Evolutionary conservation across 2,797 vertebrate genomes (phyloP).

Genomic region (Microctenopoma stevenorrisi): DNA sequence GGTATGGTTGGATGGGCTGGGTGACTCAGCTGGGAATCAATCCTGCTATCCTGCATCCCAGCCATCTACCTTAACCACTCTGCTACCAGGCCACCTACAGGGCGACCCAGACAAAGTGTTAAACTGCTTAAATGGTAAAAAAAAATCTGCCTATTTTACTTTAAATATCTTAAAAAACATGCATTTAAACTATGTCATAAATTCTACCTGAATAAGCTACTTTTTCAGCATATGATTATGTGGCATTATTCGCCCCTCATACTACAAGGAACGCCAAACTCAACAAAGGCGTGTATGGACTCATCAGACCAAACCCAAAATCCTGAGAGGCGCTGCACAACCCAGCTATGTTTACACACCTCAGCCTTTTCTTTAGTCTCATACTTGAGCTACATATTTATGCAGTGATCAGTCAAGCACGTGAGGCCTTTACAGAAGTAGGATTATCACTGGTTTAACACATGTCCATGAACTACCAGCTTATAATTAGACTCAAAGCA

Average conservation of each 20-base stretch:
- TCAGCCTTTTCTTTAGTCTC: conserved; percentile 27
- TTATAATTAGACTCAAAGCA: neutral
- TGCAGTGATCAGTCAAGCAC: conserved; percentile 5
- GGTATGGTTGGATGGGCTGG: too few species aligned
- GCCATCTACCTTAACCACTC: too few species aligned
- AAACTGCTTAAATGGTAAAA: too few species aligned
- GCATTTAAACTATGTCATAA: too few species aligned
- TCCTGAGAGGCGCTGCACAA: conserved; percentile 20
- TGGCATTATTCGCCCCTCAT: conserved; percentile 53
- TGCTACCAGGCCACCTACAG: too few species aligned
- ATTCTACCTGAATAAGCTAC: too few species aligned
- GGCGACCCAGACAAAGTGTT: too few species aligned
- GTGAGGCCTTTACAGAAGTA: neutral
- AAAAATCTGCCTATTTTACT: too few species aligned
- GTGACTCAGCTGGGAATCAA: too few species aligned
- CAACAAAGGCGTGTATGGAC: conserved; percentile 62
- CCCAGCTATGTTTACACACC: conserved; percentile 42
- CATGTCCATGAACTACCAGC: neutral
- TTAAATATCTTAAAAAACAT: too few species aligned
- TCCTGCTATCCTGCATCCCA: too few species aligned
- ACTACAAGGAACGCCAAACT: conserved; percentile 39
- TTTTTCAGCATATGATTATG: neutral
- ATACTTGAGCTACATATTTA: conserved; percentile 10
- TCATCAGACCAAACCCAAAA: conserved; percentile 64
- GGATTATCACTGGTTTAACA: neutral